phyloP scores from a whole-genome alignment of 2,888 invertebrate species.

The Cosmia pyralina region DNA sequence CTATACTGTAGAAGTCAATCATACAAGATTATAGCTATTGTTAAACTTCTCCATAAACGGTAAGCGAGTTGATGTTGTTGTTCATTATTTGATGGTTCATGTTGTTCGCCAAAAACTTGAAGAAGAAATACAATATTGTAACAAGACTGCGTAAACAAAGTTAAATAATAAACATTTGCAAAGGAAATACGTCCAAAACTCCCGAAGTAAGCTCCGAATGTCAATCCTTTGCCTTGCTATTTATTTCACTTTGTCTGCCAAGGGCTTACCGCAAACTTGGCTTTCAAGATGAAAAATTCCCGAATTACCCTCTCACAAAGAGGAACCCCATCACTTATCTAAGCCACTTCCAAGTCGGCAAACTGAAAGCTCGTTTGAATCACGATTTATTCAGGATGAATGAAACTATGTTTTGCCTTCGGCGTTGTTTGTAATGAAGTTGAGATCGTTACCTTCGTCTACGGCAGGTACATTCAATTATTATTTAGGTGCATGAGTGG shows the following conservation, averaged over 20 bases:
- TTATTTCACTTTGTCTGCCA: conserved; percentile 54
- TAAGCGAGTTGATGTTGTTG: neutral
- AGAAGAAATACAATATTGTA: neutral
- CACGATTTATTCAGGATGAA: conserved; percentile 47
- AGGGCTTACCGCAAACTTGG: conserved; percentile 50
- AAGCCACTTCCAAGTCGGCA: conserved; percentile 57
- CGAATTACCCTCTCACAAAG: conserved; percentile 54
- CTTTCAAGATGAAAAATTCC: conserved; percentile 54
- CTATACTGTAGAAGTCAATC: neutral
- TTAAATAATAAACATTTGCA: conserved; percentile 30
- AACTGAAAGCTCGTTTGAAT: conserved; percentile 61
- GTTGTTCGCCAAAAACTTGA: neutral
- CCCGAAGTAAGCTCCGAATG: conserved; percentile 14
- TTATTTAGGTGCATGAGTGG: neutral
- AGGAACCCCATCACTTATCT: conserved; percentile 59
- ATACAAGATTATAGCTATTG: neutral
- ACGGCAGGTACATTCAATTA: neutral
- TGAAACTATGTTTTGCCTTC: conserved; percentile 16
- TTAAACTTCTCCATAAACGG: neutral
- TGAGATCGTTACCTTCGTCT: neutral
- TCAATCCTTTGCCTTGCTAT: conserved; percentile 50
- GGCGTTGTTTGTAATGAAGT: conserved; percentile 17
- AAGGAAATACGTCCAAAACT: conserved; percentile 17
- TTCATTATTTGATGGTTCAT: neutral
- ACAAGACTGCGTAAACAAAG: conserved; percentile 17